Base-by-base conservation (phyloP, 64 coral and sea anemone species). In the Astreopora myriophthalma region DNA sequence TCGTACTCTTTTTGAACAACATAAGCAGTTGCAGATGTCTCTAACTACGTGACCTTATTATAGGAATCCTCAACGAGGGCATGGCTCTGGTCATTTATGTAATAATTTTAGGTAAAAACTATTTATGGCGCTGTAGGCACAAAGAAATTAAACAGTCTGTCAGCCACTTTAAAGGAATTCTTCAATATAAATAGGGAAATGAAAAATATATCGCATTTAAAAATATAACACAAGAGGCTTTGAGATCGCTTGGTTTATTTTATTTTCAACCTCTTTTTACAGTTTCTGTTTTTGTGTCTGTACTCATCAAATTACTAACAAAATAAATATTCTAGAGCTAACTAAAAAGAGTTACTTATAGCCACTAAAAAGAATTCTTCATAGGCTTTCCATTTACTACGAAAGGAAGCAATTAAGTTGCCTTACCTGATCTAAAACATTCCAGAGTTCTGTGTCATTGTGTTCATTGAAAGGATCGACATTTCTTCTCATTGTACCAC, bases 401-500 rank as follows among this genome's bases (percentile, higher is more conserved):
- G n/a, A n/a, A n/a, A n/a, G n/a, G n/a, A n/a, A n/a, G n/a, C n/a
- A n/a, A n/a, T n/a, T n/a, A n/a, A n/a, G n/a, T n/a, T 24, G n/a
- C n/a, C 73, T 20, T 94, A 96, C 94, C 90, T 96, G 55, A n/a
- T 92, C 85, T 26, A 96, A 71, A 28, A 92, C 94, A 13, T 74
- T 92, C 94, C 94, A 96, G 36, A 96, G 28, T 14, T 92, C 89
- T 29, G 69, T 36, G 39, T 98, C 96, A 39, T 28, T 67, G 62
- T 95, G 92, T 38, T 98, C 92, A 40, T 68, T 55, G 52, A 98
- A 98, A 19, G 96, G 96, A 89, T 98, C 92, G 38, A 98, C 77
- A 78, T 98, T 98, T 60, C 82, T 98, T 76, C 92, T 81, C 89
- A 98, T 94, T 58, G 92, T 94, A 30, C 96, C 96, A 81, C 92